phyloP scores from a whole-genome alignment of 2,113 vertebrate genomes.

The Shinisaurus crocodilurus region DNA sequence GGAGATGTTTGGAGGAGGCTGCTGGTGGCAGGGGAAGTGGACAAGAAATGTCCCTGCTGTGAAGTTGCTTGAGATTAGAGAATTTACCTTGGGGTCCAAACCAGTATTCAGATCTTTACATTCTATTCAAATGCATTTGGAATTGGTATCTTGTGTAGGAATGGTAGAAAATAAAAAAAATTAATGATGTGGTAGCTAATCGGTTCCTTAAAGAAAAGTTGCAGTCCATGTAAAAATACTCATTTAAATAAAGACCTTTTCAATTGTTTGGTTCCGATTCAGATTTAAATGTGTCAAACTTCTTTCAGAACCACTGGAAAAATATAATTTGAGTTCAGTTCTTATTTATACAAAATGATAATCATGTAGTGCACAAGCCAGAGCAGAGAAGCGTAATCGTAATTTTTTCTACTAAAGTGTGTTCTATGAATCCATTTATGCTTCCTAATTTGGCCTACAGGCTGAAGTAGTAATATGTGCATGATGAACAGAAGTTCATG shows the following conservation, averaged over 20 bases:
- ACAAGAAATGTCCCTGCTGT: background rate
- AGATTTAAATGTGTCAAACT: background rate
- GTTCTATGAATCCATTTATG: background rate
- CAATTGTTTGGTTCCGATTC: background rate
- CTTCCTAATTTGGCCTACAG: background rate
- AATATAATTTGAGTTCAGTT: background rate
- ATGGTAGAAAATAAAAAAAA: background rate
- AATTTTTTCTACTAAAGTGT: too few species aligned
- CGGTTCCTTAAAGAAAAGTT: background rate
- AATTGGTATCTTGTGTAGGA: background rate
- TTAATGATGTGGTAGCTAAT: background rate
- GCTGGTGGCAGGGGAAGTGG: background rate
- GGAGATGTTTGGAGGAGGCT: background rate
- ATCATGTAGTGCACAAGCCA: background rate
- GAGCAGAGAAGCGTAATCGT: background rate
- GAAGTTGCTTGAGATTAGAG: background rate
- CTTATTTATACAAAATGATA: background rate
- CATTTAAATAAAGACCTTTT: constrained; percentile 21
- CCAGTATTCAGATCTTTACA: background rate
- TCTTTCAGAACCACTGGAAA: background rate
- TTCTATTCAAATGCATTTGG: background rate
- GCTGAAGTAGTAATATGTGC: background rate
- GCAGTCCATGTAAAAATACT: background rate
- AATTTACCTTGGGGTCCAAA: background rate
- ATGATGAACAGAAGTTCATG: background rate